A percentile compares a stretch with the other conserved stretches of the same genome.
These are phyloP conservation scores for Gymnopithys bicolor DNA, from an alignment of 2,797 vertebrate species.

Conservation along the genomic window DNA sequence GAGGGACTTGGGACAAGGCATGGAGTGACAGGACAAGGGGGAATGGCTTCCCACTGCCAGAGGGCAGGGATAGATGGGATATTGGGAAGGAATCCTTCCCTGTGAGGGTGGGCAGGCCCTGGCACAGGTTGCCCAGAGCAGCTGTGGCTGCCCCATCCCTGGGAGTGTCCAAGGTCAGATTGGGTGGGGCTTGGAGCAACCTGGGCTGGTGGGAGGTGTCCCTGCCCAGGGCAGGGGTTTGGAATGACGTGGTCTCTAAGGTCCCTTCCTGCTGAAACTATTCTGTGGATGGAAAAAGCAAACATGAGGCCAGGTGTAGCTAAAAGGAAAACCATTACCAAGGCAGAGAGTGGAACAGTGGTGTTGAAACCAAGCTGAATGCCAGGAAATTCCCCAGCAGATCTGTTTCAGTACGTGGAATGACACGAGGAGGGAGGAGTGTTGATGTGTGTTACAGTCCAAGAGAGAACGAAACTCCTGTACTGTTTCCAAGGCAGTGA, in stretches of 20 bases:
- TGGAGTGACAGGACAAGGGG: too few species aligned
- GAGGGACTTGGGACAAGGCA: too few species aligned
- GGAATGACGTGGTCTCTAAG: neutral
- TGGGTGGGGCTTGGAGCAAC: fast-evolving
- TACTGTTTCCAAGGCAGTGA: neutral
- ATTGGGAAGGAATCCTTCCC: too few species aligned
- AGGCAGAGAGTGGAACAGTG: neutral
- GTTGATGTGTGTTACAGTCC: neutral
- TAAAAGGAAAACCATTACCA: neutral
- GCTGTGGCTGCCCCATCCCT: neutral
- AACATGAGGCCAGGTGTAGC: neutral
- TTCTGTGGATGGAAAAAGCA: neutral
- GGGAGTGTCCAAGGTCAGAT: fast-evolving
- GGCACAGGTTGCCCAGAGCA: neutral
- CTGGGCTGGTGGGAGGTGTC: fast-evolving
- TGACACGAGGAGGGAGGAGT: neutral
- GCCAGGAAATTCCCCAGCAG: neutral
- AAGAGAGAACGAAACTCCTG: neutral
- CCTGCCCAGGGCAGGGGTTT: neutral
- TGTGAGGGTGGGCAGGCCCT: too few species aligned
- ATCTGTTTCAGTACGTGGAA: neutral
- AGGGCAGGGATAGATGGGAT: too few species aligned
- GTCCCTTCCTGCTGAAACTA: neutral
- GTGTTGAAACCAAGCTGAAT: neutral
- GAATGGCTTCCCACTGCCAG: too few species aligned